Evolutionary conservation across 35 echinoderm and acorn worm species (phyloP).

Genomic region (Amphiura filiformis): DNA sequence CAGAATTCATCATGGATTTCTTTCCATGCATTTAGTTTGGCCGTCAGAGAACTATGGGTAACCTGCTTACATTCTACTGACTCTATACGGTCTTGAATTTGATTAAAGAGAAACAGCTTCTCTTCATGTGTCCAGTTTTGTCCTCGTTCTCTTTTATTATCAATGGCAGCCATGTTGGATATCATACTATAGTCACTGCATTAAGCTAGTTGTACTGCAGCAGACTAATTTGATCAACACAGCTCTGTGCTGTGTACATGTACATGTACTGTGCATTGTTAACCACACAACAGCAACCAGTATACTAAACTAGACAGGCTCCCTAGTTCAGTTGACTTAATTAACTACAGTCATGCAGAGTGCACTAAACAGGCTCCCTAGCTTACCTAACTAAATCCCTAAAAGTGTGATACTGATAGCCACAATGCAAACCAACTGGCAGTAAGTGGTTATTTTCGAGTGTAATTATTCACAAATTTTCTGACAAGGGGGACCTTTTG

Average conservation of each 20-base stretch:
- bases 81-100: neutral
- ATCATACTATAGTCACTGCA: no score
- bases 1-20: conserved; percentile 1
- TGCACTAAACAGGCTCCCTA: neutral
- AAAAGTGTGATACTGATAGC: no score
- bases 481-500: no score
- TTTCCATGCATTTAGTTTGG: neutral
- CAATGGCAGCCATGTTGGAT: no score
- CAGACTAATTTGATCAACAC: no score
- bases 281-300: no score
- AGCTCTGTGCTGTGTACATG: no score
- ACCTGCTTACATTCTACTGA: neutral
- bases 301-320: neutral
- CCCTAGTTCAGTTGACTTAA: neutral
- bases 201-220: no score
- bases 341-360: neutral
- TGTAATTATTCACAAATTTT: no score
- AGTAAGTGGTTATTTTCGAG: no score
- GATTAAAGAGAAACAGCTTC: neutral
- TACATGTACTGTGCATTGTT: no score
- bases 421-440: no score
- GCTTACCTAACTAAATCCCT: neutral
- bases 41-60: neutral
- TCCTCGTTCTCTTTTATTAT: neutral
- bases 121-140: neutral